These are phyloP conservation scores for Phylloscopus trochiloides DNA, from an alignment of 2,113 vertebrate genomes.

Conservation along the genomic window DNA sequence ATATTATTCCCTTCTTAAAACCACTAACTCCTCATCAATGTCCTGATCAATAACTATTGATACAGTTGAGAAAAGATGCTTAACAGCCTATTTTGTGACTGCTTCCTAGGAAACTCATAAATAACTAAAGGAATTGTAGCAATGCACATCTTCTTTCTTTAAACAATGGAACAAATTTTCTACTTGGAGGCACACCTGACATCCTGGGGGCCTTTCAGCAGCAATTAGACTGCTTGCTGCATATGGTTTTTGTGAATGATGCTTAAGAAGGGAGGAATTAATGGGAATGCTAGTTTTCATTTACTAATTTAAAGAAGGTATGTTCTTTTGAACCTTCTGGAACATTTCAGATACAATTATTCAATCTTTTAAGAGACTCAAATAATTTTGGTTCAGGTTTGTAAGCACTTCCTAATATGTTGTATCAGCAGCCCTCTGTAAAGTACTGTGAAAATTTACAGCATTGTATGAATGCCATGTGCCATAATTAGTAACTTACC, in stretches of 20 bases:
- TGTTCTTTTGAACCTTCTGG: not conserved
- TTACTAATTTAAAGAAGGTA: slow-evolving; percentile 13
- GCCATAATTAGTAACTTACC: not conserved
- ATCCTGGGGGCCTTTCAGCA: not conserved
- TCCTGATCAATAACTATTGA: not conserved
- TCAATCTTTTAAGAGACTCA: not conserved
- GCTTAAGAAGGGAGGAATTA: not conserved
- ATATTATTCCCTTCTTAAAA: not conserved
- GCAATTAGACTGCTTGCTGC: not conserved
- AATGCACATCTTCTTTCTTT: slow-evolving; percentile 43
- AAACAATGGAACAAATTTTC: slow-evolving; percentile 62
- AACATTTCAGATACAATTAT: slow-evolving; percentile 1
- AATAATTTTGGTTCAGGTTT: not conserved
- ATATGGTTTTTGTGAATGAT: not conserved
- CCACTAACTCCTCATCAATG: not conserved
- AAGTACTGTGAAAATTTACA: not conserved
- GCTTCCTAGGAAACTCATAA: slow-evolving; percentile 39
- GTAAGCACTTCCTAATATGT: not conserved
- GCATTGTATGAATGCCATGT: not conserved
- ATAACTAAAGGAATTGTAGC: slow-evolving; percentile 56
- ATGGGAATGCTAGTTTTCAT: not conserved
- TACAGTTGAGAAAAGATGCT: slow-evolving; percentile 17
- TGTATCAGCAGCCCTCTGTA: not conserved
- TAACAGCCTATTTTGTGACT: slow-evolving; percentile 11
- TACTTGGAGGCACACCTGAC: slow-evolving; percentile 45